These are phyloP conservation scores for Ramphastos sulfuratus DNA, from an alignment of 2,113 vertebrate species.

Conservation along the genomic window DNA sequence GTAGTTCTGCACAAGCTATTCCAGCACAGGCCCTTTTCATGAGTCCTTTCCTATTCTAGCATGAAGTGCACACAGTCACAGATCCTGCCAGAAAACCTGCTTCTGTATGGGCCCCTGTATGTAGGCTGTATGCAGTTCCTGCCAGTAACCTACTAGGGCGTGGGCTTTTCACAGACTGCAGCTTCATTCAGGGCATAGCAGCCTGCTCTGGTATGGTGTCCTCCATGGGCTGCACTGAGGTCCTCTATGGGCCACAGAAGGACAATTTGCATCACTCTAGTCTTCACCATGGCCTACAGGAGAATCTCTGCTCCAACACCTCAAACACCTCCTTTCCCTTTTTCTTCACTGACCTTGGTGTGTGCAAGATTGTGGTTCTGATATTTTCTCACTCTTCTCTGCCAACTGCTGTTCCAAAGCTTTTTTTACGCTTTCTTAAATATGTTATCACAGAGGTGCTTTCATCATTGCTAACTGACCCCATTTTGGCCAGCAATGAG, in stretches of 20 bases:
- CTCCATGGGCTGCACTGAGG: rapidly evolving
- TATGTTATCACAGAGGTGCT: neutral
- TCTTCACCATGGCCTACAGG: rapidly evolving
- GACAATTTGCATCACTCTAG: neutral
- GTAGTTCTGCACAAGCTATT: neutral
- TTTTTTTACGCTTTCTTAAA: neutral
- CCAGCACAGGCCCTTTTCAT: neutral
- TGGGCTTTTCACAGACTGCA: no score
- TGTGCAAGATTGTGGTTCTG: no score
- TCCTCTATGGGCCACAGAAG: neutral
- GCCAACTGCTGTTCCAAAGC: no score
- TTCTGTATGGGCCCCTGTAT: neutral
- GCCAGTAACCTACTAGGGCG: rapidly evolving
- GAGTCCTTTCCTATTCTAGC: rapidly evolving
- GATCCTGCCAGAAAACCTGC: neutral
- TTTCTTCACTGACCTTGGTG: no score
- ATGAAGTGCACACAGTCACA: no score
- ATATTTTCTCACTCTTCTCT: no score
- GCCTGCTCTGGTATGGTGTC: neutral
- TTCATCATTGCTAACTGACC: neutral
- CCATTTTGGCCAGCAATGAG: no score
- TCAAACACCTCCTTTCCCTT: no score
- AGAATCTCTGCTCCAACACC: no score
- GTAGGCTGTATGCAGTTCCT: neutral
- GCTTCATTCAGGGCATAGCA: no score